Percentiles rank a stretch among this genome's conserved stretches.
These are phyloP conservation scores for Chromis chromis DNA, from an alignment of 2,797 vertebrate species.

Conservation along the genomic window DNA sequence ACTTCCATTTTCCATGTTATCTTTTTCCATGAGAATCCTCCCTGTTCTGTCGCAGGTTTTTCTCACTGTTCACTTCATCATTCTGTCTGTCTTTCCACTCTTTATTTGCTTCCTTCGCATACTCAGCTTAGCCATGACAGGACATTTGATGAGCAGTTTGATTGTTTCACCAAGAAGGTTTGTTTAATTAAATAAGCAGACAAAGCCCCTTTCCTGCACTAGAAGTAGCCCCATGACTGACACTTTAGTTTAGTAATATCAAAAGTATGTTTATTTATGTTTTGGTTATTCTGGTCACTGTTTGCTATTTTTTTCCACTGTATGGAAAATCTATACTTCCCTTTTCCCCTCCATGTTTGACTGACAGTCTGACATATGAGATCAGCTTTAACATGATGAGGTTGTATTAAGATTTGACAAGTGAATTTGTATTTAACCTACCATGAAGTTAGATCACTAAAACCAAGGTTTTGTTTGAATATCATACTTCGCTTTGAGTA, in stretches of 20 bases:
- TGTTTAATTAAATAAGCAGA: slow-evolving; percentile 73
- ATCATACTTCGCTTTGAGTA: slow-evolving; percentile 13
- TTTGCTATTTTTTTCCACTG: too few species aligned
- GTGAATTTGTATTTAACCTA: slow-evolving; percentile 10
- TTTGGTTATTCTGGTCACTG: not conserved
- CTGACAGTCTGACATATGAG: not conserved
- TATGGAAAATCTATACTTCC: not conserved
- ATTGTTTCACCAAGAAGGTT: slow-evolving; percentile 89
- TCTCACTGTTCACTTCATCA: slow-evolving; percentile 33
- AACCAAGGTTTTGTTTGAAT: slow-evolving; percentile 14
- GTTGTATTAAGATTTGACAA: not conserved
- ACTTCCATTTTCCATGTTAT: slow-evolving; percentile 35
- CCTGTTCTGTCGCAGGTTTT: slow-evolving; percentile 12
- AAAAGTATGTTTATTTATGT: not conserved
- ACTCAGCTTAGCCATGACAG: slow-evolving; percentile 86
- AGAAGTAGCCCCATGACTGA: slow-evolving; percentile 27
- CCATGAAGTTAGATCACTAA: slow-evolving; percentile 8
- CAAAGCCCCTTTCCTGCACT: slow-evolving; percentile 9
- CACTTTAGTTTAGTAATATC: slow-evolving; percentile 18
- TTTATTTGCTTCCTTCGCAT: slow-evolving; percentile 63
- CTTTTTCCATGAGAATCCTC: slow-evolving; percentile 39
- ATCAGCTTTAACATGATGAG: not conserved
- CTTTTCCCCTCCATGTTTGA: slow-evolving; percentile 2
- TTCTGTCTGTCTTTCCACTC: slow-evolving; percentile 57
- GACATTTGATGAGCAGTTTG: slow-evolving; percentile 87